Percentiles rank a stretch among this genome's conserved stretches.
Conservation (phyloP, 2,113 vertebrate genomes). For the Todiramphus chloris region DNA sequence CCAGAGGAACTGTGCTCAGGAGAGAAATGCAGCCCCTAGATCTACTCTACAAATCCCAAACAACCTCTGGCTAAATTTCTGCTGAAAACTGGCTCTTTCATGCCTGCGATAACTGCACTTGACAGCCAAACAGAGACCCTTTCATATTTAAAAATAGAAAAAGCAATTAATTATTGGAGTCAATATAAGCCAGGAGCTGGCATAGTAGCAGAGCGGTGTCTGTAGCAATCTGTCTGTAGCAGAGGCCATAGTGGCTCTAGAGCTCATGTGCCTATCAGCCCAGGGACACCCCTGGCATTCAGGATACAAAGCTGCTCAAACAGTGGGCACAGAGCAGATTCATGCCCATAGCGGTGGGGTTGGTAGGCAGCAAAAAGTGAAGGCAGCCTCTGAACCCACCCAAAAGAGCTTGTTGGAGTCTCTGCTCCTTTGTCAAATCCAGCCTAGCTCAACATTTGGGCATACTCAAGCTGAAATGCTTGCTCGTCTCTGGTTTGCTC, state of each 20-base stretch:
- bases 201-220: not conserved
- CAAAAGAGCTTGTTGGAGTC: not conserved
- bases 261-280: accelerated
- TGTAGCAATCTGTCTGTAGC: not conserved
- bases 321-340: not conserved
- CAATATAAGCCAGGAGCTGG: not conserved
- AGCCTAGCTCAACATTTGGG: not conserved
- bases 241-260: not conserved
- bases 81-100: conserved; percentile 24
- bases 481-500: not conserved
- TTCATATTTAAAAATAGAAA: conserved; percentile 60
- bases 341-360: accelerated
- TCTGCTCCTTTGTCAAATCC: not conserved
- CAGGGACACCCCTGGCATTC: not conserved
- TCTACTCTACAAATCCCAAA: not conserved
- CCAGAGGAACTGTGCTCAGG: accelerated
- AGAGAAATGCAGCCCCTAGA: not conserved
- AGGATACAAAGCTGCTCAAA: not conserved
- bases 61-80: conserved; percentile 26
- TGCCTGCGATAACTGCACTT: not conserved
- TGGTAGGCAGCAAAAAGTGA: not conserved
- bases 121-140: conserved; percentile 38
- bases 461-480: not conserved
- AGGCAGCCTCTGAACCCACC: not conserved
- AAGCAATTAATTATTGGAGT: conserved; percentile 47